phyloP scores from a whole-genome alignment of 2,888 invertebrate species.

The Globia sparganii region DNA sequence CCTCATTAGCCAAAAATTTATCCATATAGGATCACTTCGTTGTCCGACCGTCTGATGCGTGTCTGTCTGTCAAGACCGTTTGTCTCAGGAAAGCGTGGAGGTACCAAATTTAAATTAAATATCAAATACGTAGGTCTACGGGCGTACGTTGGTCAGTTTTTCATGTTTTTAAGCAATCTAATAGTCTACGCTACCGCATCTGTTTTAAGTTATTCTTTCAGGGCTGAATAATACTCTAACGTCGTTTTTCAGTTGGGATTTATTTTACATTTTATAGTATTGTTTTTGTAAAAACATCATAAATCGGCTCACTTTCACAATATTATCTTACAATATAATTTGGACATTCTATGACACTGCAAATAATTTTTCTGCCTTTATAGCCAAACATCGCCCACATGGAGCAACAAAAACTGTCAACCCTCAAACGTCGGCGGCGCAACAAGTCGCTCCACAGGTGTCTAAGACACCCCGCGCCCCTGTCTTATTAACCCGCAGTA shows the following conservation, averaged over 20 bases:
- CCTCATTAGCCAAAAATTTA: rapidly evolving
- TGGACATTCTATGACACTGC: not conserved
- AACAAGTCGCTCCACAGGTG: constrained; percentile 78
- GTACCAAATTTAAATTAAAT: not conserved
- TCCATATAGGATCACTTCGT: not conserved
- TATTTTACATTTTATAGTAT: too few species aligned
- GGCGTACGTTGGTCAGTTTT: not conserved
- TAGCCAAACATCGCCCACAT: constrained; percentile 3
- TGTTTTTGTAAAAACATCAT: too few species aligned
- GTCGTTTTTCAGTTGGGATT: not conserved
- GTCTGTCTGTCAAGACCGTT: too few species aligned
- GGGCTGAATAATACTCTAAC: too few species aligned
- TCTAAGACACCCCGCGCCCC: constrained; percentile 55
- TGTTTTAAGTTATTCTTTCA: not conserved
- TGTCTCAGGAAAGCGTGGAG: not conserved
- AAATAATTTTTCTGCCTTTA: not conserved
- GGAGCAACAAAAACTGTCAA: constrained; percentile 39
- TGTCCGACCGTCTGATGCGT: too few species aligned
- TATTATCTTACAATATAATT: not conserved
- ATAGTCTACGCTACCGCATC: not conserved
- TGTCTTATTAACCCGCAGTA: constrained; percentile 75
- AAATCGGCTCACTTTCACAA: too few species aligned
- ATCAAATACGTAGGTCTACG: not conserved
- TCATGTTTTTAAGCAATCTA: not conserved
- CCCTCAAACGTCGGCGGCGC: constrained; percentile 44